A percentile compares a stretch with the other conserved stretches of the same genome.
Conservation (phyloP, 2,888 invertebrate species). For the Therioaphis trifolii region DNA sequence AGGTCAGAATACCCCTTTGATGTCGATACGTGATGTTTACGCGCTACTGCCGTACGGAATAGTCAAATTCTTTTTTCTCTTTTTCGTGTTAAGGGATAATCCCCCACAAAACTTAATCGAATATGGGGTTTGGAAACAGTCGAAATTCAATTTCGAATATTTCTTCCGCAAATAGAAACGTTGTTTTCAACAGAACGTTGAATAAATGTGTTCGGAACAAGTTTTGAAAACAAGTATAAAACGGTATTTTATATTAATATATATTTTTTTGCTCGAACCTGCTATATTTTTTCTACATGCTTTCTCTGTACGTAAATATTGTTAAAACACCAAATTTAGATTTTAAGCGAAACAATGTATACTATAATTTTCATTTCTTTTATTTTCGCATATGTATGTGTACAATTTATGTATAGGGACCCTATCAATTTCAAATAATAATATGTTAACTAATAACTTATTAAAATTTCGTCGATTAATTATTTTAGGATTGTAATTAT, state of each 20-base stretch:
- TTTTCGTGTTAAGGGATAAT: conserved; percentile 35
- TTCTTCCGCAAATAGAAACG: conserved; percentile 18
- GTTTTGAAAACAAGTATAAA: not conserved
- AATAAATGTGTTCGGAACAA: not conserved
- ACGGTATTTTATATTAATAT: not conserved
- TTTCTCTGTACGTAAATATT: no score
- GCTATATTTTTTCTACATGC: no score
- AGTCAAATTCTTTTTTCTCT: not conserved
- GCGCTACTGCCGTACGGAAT: not conserved
- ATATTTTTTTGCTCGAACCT: not conserved
- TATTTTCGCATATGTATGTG: no score
- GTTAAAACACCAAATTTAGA: no score
- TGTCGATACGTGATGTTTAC: conserved; percentile 42
- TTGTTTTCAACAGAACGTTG: not conserved
- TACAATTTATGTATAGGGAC: no score
- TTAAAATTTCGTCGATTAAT: no score
- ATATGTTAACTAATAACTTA: no score
- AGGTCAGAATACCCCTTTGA: conserved; percentile 26
- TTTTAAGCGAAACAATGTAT: no score
- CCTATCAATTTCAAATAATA: no score
- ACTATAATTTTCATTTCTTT: no score
- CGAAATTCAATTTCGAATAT: conserved; percentile 43
- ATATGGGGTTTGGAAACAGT: conserved; percentile 35
- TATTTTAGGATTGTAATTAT: no score
- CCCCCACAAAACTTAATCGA: conserved; percentile 33